These are phyloP conservation scores for Ranitomeya variabilis DNA, from an alignment of 2,113 vertebrate species.

Conservation along the genomic window DNA sequence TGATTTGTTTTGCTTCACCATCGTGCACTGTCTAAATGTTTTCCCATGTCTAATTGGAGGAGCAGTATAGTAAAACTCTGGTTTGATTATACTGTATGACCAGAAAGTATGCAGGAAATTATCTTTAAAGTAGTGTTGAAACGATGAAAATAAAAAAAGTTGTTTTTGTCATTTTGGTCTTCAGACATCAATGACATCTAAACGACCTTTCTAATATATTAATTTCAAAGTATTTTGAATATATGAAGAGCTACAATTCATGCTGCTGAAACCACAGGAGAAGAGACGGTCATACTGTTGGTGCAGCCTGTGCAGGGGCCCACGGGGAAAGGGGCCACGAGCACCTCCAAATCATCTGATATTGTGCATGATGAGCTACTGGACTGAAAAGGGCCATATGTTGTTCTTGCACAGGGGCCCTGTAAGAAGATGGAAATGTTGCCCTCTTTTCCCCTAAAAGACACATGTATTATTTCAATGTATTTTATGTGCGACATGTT, in stretches of 20 bases:
- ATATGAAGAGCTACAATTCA: neutral
- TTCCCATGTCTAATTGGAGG: constrained; percentile 43
- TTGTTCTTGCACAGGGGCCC: too few relatives aligned
- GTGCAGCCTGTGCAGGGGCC: too few relatives aligned
- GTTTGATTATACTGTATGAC: neutral
- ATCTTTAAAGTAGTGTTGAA: neutral
- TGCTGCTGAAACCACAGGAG: too few relatives aligned
- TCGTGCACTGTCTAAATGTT: neutral
- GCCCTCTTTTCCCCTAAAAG: too few relatives aligned
- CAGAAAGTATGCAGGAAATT: neutral
- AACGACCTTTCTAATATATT: neutral
- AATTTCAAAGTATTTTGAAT: neutral
- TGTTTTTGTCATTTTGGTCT: neutral
- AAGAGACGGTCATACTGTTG: too few relatives aligned
- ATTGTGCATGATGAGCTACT: too few relatives aligned
- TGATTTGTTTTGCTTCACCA: neutral
- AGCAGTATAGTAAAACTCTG: neutral
- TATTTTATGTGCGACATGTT: too few relatives aligned
- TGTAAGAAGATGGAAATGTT: too few relatives aligned
- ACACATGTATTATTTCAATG: too few relatives aligned
- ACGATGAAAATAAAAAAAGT: neutral
- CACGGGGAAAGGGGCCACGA: too few relatives aligned
- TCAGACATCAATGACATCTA: neutral
- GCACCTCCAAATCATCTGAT: too few relatives aligned
- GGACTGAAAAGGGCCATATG: too few relatives aligned